Base-by-base conservation (phyloP, 2,113 vertebrate genomes). In the Ciconia maguari region DNA sequence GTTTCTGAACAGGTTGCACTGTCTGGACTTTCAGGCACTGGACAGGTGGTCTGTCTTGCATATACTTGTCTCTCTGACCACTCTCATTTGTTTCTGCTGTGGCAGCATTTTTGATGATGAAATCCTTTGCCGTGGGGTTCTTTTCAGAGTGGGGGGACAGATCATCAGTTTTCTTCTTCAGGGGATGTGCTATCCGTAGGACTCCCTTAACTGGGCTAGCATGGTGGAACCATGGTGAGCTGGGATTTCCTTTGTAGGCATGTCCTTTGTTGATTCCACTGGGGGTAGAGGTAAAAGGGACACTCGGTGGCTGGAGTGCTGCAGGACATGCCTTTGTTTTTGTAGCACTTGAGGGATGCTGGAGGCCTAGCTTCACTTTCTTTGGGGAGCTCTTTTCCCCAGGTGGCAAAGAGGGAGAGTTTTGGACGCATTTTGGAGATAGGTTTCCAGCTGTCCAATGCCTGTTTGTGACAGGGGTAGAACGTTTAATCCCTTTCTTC, bases 371-470 rank as follows among this genome's bases (percentile, higher is more conserved):
- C 77, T 98, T 99, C 62, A 98, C 97, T 92, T 98, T 99, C 95
- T 99, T 99, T 11, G 98, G 98, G 30, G 98, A 98, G 74, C 94
- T 98, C 91, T 98, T 99, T 71, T 98, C 98, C 22, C 98, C 98
- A 16, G 55, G n/a, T 36, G 96, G 97, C 60, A 91, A 41, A 36
- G 84, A 71, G 32, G 75, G 89, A 44, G 93, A 94, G 70, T 71
- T 97, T 95, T 98, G 97, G 81, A 97, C 94, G 25, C 91, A 91
- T 97, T 99, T 99, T 64, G 98, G 98, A 87, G 98, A 98, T 6
- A 89, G 0, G 3, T 87, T 97, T 91, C 94, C 95, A 81, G 97
- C 75, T 34, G 76, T 41, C 83, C 38, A 96, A 95, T 70, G 96
- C 81, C 89, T 94, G 83, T 36, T 95, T 76, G 72, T 78, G 36